A percentile compares a stretch with the other conserved stretches of the same genome.
Evolutionary conservation across 2,113 vertebrate genomes (phyloP).

Genomic region (Saguinus midas): DNA sequence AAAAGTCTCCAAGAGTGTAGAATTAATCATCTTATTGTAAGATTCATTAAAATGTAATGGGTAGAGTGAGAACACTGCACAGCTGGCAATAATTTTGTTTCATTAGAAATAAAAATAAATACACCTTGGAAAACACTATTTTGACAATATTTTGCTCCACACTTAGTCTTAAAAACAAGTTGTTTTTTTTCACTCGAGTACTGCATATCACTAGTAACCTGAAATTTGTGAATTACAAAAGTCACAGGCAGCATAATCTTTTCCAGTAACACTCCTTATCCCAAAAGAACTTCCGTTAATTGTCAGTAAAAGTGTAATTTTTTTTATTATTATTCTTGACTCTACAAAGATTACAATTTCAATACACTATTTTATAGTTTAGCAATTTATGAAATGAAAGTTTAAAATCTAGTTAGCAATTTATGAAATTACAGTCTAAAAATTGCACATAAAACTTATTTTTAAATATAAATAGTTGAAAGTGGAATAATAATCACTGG

Average conservation of each 20-base stretch:
- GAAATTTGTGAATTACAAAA: neutral
- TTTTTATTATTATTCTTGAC: slow-evolving; percentile 2
- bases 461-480: neutral
- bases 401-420: neutral
- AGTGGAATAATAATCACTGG: neutral
- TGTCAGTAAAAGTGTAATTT: neutral
- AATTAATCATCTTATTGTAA: slow-evolving; percentile 93
- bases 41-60: slow-evolving; percentile 88
- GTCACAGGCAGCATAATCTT: neutral
- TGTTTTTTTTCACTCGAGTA: slow-evolving; percentile 63
- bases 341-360: neutral
- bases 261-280: neutral
- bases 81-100: slow-evolving; percentile 93
- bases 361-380: neutral
- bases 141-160: slow-evolving; percentile 68
- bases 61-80: slow-evolving; percentile 88
- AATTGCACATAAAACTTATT: neutral
- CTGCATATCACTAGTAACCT: neutral
- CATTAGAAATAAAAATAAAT: slow-evolving; percentile 94
- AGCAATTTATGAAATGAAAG: neutral
- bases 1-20: slow-evolving; percentile 82
- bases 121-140: slow-evolving; percentile 83
- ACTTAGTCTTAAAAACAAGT: slow-evolving; percentile 69
- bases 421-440: neutral
- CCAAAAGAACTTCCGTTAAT: neutral